These are phyloP conservation scores for Corynorhinus townsendii DNA, from an alignment of 2,113 vertebrate genomes.

Conservation along the genomic window DNA sequence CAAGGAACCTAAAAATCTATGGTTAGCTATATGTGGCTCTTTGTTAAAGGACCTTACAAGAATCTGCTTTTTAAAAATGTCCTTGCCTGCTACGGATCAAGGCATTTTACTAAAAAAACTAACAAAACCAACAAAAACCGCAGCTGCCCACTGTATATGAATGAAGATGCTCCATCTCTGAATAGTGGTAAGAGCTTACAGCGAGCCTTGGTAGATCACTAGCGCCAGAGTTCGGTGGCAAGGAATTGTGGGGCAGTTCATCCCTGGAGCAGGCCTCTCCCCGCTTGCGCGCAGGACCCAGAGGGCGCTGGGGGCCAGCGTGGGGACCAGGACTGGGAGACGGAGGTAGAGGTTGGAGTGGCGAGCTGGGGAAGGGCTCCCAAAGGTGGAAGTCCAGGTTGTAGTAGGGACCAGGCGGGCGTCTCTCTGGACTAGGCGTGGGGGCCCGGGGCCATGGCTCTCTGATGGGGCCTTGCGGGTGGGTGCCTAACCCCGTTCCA, in stretches of 20 bases:
- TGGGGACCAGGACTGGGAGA: neutral
- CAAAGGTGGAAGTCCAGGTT: neutral
- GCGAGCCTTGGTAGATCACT: neutral
- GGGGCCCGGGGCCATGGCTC: neutral
- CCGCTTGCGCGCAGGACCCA: neutral
- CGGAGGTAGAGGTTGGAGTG: neutral
- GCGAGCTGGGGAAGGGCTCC: neutral
- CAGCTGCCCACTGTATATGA: no score
- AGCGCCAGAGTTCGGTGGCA: accelerated
- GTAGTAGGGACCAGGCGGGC: neutral
- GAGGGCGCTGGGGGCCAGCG: accelerated
- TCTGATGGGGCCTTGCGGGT: accelerated
- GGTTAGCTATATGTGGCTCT: neutral
- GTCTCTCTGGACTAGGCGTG: neutral
- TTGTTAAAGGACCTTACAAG: neutral
- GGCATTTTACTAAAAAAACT: neutral
- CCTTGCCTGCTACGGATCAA: neutral
- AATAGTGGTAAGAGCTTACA: neutral
- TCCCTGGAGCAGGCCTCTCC: neutral
- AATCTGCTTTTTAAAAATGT: neutral
- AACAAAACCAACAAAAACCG: neutral
- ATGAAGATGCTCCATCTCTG: neutral
- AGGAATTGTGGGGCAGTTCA: neutral
- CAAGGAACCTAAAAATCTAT: neutral
- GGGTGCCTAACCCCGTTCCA: neutral